Evolutionary conservation across 2,888 invertebrate species (phyloP).

Genomic region (Idaea aversata): DNA sequence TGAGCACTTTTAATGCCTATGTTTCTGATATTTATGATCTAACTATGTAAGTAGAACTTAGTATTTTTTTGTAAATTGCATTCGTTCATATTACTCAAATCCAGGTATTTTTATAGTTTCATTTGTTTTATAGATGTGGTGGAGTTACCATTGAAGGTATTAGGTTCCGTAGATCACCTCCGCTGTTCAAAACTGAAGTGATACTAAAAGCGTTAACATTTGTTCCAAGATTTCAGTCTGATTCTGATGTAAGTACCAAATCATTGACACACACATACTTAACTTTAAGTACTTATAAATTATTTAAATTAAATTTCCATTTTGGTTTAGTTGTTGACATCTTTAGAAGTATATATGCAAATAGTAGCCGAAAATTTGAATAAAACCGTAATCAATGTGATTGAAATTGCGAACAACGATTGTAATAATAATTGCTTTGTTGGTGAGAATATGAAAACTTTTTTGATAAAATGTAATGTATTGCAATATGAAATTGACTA

Average conservation of each 20-base stretch:
- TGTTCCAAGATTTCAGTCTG: constrained; percentile 22
- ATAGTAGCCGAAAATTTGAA: constrained; percentile 38
- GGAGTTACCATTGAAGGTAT: constrained; percentile 37
- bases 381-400: constrained; percentile 25
- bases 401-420: constrained; percentile 24
- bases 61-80: neutral
- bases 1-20: constrained; percentile 23
- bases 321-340: constrained; percentile 24
- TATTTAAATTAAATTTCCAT: neutral
- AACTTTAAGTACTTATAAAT: too few relatives aligned
- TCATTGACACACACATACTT: too few relatives aligned
- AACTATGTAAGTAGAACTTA: constrained; percentile 27
- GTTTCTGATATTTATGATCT: constrained; percentile 20
- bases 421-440: constrained; percentile 9
- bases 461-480: constrained; percentile 10
- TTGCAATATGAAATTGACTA: constrained; percentile 25
- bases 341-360: constrained; percentile 35
- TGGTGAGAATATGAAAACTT: constrained; percentile 24
- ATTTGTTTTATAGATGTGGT: constrained; percentile 36
- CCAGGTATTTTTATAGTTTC: neutral
- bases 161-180: constrained; percentile 27
- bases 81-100: neutral
- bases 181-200: constrained; percentile 15
- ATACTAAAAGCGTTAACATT: constrained; percentile 26
- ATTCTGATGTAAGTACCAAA: constrained; percentile 26